Percentiles rank a stretch among this genome's conserved stretches.
Conservation (phyloP, 2,797 vertebrate genomes). For the Pseudochirops cupreus region DNA sequence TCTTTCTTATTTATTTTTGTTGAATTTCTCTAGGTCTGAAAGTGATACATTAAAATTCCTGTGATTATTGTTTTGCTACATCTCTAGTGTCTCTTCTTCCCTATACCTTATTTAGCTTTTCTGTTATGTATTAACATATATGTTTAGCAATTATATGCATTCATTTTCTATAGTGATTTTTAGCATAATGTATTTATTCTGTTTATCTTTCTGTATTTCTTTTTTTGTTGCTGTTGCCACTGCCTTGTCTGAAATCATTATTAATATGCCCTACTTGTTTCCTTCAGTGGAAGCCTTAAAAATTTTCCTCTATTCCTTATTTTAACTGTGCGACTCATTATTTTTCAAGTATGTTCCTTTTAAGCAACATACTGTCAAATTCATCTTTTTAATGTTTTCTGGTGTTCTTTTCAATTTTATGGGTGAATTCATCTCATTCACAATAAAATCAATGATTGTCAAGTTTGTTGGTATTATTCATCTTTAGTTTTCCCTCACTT, state of each 20-base stretch:
- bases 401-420: background rate
- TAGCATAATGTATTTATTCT: conserved; percentile 13
- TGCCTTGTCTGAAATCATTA: background rate
- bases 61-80: background rate
- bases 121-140: background rate
- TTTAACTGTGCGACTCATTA: background rate
- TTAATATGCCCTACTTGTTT: background rate
- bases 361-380: background rate
- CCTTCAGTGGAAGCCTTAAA: background rate
- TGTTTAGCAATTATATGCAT: background rate
- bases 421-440: background rate
- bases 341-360: background rate
- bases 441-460: background rate
- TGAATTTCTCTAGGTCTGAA: background rate
- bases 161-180: background rate
- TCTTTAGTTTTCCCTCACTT: background rate
- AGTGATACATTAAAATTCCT: background rate
- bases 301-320: background rate
- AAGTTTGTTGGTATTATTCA: background rate
- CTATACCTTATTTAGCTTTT: background rate
- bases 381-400: background rate
- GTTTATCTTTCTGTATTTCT: background rate
- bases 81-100: background rate
- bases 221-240: background rate
- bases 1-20: background rate